These are phyloP conservation scores for Porphyrio hochstetteri DNA, from an alignment of 2,113 vertebrate genomes.

Conservation along the genomic window DNA sequence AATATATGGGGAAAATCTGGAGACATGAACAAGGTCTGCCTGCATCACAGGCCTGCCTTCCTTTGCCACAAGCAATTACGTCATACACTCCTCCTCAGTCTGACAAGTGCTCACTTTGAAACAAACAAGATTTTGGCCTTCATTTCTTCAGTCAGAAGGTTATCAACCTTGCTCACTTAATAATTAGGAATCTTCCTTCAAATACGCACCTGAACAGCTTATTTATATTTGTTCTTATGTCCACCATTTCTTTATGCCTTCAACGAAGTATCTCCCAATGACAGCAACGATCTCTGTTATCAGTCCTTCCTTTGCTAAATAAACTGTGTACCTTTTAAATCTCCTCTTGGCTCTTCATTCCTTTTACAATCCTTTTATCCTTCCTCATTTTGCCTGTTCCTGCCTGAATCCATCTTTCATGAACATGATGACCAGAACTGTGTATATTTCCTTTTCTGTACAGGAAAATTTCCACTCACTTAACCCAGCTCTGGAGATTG, in stretches of 20 bases:
- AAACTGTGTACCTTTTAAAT: not conserved
- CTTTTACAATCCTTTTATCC: not conserved
- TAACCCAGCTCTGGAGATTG: not conserved
- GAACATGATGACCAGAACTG: not conserved
- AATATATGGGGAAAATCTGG: not conserved
- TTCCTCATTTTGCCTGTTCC: not conserved
- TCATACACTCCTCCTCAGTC: not conserved
- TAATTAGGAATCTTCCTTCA: not conserved
- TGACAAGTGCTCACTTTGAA: not conserved
- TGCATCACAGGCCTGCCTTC: not conserved
- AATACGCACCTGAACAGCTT: not conserved
- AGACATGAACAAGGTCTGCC: not conserved
- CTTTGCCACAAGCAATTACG: not conserved
- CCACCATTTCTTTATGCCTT: not conserved
- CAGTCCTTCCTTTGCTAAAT: not conserved
- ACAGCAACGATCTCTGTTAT: not conserved
- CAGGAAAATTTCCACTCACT: not conserved
- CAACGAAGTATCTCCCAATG: not conserved
- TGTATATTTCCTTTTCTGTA: not conserved
- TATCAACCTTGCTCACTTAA: not conserved
- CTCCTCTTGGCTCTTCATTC: not conserved
- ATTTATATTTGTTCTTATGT: not conserved
- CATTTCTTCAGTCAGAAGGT: not conserved
- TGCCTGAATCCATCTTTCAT: not conserved
- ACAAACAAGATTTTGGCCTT: not conserved